Conservation (phyloP, 2,797 vertebrate species). For the Gephyroberyx darwinii region DNA sequence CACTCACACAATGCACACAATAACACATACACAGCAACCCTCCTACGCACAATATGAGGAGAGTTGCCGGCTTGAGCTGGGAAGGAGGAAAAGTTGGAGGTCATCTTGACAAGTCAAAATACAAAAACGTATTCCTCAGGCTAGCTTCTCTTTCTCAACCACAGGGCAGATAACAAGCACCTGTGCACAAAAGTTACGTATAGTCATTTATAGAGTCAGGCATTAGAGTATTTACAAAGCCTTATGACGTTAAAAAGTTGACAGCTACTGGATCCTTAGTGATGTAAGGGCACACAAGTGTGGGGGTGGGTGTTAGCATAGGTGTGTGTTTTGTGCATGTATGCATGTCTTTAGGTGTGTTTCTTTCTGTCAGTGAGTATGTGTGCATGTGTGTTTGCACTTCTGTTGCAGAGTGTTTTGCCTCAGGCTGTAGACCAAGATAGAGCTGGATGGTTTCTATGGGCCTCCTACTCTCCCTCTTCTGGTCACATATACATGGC, state of each 20-base stretch:
- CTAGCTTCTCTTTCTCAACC: background rate
- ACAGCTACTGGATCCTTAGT: no score
- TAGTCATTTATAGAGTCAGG: background rate
- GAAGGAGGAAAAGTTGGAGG: background rate
- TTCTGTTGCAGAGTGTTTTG: slow-evolving; percentile 14
- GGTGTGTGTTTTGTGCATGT: background rate
- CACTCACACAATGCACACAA: slow-evolving; percentile 1
- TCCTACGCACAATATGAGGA: background rate
- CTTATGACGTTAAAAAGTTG: no score
- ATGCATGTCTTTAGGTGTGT: background rate
- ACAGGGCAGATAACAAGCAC: background rate
- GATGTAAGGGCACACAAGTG: background rate
- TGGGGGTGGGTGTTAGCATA: background rate
- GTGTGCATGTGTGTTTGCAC: slow-evolving; percentile 10
- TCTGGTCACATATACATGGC: slow-evolving; percentile 36
- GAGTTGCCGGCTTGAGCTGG: background rate
- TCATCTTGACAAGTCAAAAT: background rate
- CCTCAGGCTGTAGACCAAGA: slow-evolving; percentile 40
- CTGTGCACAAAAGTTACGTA: background rate
- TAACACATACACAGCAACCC: background rate
- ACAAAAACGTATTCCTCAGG: background rate
- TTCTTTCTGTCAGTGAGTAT: background rate
- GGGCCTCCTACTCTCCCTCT: slow-evolving; percentile 40
- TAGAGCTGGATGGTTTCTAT: slow-evolving; percentile 21
- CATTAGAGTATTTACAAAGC: no score